Evolutionary conservation across 2,113 vertebrate genomes (phyloP).

Genomic region (Syrrhaptes paradoxus): DNA sequence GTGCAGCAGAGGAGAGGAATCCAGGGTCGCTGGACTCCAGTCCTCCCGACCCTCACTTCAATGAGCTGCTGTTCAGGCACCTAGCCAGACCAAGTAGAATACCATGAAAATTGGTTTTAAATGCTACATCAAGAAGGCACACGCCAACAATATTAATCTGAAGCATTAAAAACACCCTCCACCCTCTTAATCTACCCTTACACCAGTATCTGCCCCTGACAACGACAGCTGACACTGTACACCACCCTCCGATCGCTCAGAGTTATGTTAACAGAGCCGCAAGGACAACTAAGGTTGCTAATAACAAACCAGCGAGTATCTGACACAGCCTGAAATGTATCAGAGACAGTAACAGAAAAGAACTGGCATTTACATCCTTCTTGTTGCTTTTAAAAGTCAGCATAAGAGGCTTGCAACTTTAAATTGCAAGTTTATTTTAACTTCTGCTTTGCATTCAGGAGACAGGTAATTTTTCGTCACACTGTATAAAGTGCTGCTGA

Average conservation of each 20-base stretch:
- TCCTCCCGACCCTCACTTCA: not conserved
- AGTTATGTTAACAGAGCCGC: not conserved
- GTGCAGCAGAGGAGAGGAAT: not conserved
- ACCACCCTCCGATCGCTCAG: not conserved
- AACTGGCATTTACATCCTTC: not conserved
- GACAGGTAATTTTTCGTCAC: slow-evolving; percentile 53
- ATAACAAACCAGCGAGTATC: not conserved
- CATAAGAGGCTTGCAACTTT: not conserved
- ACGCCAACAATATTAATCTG: not conserved
- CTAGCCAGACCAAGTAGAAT: not conserved
- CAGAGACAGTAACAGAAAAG: not conserved
- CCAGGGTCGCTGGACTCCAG: not conserved
- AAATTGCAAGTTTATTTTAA: slow-evolving; percentile 16
- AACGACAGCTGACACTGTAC: not conserved
- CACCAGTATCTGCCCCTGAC: not conserved
- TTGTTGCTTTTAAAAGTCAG: not conserved
- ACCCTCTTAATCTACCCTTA: not conserved
- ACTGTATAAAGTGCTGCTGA: slow-evolving; percentile 26
- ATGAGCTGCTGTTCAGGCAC: not conserved
- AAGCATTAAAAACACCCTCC: not conserved
- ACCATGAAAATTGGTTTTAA: not conserved
- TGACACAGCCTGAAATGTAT: not conserved
- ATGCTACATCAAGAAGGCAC: not conserved
- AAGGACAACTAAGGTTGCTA: not conserved
- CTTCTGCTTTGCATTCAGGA: slow-evolving; percentile 21